phyloP scores from a whole-genome alignment of 2,113 vertebrate genomes.

The Nematolebias whitei region DNA sequence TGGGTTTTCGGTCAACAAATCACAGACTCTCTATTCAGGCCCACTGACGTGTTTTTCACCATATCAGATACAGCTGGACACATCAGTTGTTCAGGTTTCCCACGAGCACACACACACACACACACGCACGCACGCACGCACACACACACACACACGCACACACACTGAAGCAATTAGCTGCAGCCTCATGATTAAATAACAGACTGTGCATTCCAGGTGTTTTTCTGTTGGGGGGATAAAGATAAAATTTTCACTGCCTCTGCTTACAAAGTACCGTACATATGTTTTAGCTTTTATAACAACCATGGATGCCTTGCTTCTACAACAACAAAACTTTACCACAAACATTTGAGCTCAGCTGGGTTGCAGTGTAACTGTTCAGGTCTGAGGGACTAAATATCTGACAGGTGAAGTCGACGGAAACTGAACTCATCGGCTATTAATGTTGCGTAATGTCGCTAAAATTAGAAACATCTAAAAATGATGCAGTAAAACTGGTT shows the following conservation, averaged over 20 bases:
- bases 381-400: conserved; percentile 10
- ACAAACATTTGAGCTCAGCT: conserved; percentile 45
- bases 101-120: conserved; percentile 52
- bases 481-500: too few relatives aligned
- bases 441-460: too few relatives aligned
- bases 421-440: conserved; percentile 14
- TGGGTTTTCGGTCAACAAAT: conserved; percentile 19
- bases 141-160: conserved; percentile 59
- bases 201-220: conserved; percentile 63
- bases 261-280: conserved; percentile 52
- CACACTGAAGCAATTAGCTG: conserved; percentile 77
- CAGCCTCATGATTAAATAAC: conserved; percentile 70
- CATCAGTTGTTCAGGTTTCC: conserved; percentile 58
- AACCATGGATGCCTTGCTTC: conserved; percentile 38
- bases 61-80: conserved; percentile 56
- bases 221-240: conserved; percentile 57
- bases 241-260: conserved; percentile 60
- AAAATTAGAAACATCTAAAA: too few relatives aligned
- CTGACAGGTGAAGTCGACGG: conserved; percentile 5
- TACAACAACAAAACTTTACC: conserved; percentile 54
- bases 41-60: conserved; percentile 17
- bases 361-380: conserved; percentile 8
- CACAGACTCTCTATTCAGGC: conserved; percentile 8
- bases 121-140: conserved; percentile 58
- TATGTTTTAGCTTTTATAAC: conserved; percentile 56